A percentile compares a stretch with the other conserved stretches of the same genome.
phyloP scores from a whole-genome alignment of 2,113 vertebrate genomes.

The Delphinapterus leucas region DNA sequence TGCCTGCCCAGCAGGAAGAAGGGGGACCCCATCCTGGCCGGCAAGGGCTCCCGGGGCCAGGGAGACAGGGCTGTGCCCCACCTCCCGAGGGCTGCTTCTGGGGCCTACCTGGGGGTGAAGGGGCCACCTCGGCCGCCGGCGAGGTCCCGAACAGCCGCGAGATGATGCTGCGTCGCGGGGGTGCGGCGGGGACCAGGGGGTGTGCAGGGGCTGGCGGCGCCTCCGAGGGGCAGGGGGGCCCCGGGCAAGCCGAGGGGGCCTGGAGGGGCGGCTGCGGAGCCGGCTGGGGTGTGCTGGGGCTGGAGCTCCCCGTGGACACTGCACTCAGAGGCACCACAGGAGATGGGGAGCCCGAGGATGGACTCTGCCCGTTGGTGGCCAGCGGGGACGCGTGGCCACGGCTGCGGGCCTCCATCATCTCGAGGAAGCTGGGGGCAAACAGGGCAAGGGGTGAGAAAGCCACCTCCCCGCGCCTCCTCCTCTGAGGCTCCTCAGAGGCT shows the following conservation, averaged over 20 bases:
- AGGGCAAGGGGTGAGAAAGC: not conserved
- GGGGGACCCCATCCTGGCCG: too few species aligned
- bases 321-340: constrained; percentile 88
- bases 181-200: not conserved
- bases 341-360: constrained; percentile 94
- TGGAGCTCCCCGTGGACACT: constrained; percentile 91
- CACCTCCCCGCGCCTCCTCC: fast-evolving
- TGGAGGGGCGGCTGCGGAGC: constrained; percentile 67
- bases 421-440: constrained; percentile 88
- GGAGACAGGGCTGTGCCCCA: too few species aligned
- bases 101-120: constrained; percentile 84
- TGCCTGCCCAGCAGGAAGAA: not conserved
- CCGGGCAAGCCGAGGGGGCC: constrained; percentile 69
- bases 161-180: constrained; percentile 89
- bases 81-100: not conserved
- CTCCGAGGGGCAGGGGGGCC: constrained; percentile 55
- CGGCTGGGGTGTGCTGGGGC: constrained; percentile 90
- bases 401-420: constrained; percentile 92
- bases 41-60: too few species aligned
- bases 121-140: constrained; percentile 71
- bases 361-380: constrained; percentile 91
- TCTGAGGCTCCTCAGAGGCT: not conserved
- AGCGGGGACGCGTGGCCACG: constrained; percentile 86
- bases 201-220: not conserved
- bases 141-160: constrained; percentile 91